Conservation (phyloP, 2,113 vertebrate species). For the Kryptolebias marmoratus region DNA sequence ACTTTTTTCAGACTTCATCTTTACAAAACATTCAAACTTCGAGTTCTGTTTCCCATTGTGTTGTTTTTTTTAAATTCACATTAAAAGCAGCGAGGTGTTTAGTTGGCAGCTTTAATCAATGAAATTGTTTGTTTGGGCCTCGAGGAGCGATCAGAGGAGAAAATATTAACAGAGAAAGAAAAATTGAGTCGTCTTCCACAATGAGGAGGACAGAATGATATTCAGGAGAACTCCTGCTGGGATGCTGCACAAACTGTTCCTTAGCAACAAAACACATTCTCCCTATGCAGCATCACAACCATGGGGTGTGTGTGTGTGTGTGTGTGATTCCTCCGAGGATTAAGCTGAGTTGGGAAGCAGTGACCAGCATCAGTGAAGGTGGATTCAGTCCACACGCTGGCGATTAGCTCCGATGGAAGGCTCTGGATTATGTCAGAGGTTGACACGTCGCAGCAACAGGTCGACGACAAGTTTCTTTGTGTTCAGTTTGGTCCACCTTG, state of each 20-base stretch:
- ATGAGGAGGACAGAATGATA: constrained; percentile 77
- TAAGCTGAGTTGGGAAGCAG: constrained; percentile 61
- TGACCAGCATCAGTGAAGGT: constrained; percentile 65
- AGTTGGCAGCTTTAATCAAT: constrained; percentile 69
- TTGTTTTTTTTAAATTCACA: constrained; percentile 42
- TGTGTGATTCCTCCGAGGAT: constrained; percentile 30
- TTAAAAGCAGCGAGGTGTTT: constrained; percentile 47
- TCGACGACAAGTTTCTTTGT: too few relatives aligned
- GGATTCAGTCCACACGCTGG: constrained; percentile 54
- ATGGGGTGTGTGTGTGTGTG: constrained; percentile 16
- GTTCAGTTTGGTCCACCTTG: too few relatives aligned
- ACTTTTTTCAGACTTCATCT: neutral
- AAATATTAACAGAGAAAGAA: constrained; percentile 80
- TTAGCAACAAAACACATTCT: constrained; percentile 83
- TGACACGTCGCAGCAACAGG: too few relatives aligned
- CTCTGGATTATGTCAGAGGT: neutral
- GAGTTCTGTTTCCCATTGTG: neutral
- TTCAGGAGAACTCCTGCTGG: constrained; percentile 75
- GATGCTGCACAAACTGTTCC: constrained; percentile 78
- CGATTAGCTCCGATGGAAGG: neutral
- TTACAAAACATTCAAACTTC: constrained; percentile 16
- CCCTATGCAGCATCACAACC: constrained; percentile 30
- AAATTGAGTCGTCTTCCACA: constrained; percentile 66
- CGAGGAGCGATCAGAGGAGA: constrained; percentile 57
- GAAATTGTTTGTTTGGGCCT: constrained; percentile 60